These are phyloP conservation scores for Penaeus chinensis DNA, from an alignment of 1,140 invertebrate species.

Conservation along the genomic window DNA sequence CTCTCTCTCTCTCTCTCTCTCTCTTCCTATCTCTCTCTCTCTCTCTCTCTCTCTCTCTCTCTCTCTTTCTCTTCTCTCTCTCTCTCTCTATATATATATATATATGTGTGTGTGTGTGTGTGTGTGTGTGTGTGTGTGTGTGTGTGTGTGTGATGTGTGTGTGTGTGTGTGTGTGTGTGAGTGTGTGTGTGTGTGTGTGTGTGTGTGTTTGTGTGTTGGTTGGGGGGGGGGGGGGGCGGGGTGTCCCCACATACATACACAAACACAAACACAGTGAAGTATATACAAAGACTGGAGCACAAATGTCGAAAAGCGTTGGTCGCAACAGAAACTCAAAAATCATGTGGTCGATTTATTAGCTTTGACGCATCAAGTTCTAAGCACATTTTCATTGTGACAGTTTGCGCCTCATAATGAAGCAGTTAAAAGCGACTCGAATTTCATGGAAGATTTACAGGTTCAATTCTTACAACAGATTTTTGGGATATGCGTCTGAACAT, in stretches of 20 bases:
- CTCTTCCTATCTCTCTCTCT: neutral
- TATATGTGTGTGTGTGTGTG: neutral
- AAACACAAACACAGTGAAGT: neutral
- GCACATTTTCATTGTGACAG: no score
- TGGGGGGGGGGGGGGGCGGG: no score
- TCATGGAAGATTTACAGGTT: no score
- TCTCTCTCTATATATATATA: neutral
- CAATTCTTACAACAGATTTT: no score
- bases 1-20: neutral
- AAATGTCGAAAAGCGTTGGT: neutral
- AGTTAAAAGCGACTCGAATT: no score
- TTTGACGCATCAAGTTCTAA: neutral
- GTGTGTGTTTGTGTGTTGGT: slow-evolving; percentile 2
- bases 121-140: neutral
- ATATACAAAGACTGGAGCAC: neutral
- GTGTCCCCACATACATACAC: no score
- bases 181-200: neutral
- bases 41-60: neutral
- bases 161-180: neutral
- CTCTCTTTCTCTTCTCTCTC: no score
- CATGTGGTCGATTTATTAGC: neutral
- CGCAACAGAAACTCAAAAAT: neutral
- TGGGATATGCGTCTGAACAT: no score
- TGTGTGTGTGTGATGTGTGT: neutral
- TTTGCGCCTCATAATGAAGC: no score